Evolutionary conservation across 2,113 vertebrate species (phyloP).

Genomic region (Sebastes fasciatus): DNA sequence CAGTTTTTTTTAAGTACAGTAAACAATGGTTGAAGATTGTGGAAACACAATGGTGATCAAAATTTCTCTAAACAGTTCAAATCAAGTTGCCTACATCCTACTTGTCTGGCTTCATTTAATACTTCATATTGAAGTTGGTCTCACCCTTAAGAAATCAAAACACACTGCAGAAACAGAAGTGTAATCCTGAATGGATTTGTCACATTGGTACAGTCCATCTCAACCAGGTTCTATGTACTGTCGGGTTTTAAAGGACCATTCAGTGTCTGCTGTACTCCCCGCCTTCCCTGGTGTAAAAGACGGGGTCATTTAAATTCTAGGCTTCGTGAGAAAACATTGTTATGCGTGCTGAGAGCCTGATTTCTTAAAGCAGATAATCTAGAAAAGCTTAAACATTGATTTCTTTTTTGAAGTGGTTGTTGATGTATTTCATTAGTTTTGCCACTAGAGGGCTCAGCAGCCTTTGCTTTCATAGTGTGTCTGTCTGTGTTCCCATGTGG

Average conservation of each 20-base stretch:
- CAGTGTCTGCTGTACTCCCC: neutral
- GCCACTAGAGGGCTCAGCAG: conserved; percentile 80
- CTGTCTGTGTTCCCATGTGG: neutral
- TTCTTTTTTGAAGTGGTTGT: neutral
- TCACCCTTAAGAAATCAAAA: neutral
- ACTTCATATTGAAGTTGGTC: neutral
- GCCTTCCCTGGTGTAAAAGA: neutral
- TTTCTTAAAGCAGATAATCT: neutral
- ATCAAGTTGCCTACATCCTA: neutral
- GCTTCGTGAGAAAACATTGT: neutral
- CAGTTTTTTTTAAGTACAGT: neutral
- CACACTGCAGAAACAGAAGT: neutral
- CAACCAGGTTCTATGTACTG: neutral
- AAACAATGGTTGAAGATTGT: neutral
- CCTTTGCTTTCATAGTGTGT: conserved; percentile 25
- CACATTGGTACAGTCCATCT: neutral
- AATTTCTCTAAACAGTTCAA: neutral
- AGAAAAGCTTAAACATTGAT: neutral
- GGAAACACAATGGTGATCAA: neutral
- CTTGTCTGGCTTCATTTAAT: neutral
- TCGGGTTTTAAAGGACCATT: neutral
- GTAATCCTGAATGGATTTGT: neutral
- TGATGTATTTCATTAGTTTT: conserved; percentile 40
- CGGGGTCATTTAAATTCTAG: neutral
- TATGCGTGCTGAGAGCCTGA: neutral